A percentile compares a stretch with the other conserved stretches of the same genome.
Evolutionary conservation across 2,797 vertebrate species (phyloP).

Genomic region (Dryobates pubescens): DNA sequence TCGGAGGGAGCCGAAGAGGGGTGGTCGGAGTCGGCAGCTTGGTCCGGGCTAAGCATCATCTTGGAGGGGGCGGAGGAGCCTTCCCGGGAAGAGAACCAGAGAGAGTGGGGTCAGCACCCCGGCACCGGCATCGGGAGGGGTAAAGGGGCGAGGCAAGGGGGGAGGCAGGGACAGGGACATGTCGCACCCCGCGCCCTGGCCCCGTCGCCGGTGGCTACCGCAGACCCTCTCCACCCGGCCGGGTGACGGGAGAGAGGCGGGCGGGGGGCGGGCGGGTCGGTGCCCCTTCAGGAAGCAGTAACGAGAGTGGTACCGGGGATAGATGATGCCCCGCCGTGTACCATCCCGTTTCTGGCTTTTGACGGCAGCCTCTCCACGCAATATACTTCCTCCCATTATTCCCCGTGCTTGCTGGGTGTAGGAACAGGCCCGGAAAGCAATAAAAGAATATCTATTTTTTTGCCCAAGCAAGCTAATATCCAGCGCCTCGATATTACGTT

Average conservation of each 20-base stretch:
- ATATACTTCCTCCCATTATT: not conserved
- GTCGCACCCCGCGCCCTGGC: not conserved
- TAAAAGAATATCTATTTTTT: not conserved
- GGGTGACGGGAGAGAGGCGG: not conserved
- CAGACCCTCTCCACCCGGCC: not conserved
- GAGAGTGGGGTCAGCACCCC: not conserved
- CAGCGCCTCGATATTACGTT: not conserved
- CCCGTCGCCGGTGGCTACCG: not conserved
- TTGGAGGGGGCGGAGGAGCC: conserved; percentile 72
- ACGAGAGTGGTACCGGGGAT: not conserved
- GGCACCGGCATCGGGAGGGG: not conserved
- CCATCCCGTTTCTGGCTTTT: not conserved
- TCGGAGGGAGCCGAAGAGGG: conserved; percentile 83
- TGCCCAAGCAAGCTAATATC: not conserved
- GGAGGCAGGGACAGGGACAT: not conserved
- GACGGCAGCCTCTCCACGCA: not conserved
- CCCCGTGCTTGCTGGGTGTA: not conserved
- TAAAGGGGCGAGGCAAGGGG: not conserved
- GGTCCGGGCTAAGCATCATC: conserved; percentile 92
- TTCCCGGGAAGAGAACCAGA: conserved; percentile 4
- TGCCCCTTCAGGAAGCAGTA: not conserved
- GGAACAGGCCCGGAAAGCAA: not conserved
- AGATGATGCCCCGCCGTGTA: not conserved
- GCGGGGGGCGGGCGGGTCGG: not conserved
- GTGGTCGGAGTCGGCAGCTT: conserved; percentile 87